phyloP scores from a whole-genome alignment of 2,113 vertebrate genomes.

The Galemys pyrenaicus region DNA sequence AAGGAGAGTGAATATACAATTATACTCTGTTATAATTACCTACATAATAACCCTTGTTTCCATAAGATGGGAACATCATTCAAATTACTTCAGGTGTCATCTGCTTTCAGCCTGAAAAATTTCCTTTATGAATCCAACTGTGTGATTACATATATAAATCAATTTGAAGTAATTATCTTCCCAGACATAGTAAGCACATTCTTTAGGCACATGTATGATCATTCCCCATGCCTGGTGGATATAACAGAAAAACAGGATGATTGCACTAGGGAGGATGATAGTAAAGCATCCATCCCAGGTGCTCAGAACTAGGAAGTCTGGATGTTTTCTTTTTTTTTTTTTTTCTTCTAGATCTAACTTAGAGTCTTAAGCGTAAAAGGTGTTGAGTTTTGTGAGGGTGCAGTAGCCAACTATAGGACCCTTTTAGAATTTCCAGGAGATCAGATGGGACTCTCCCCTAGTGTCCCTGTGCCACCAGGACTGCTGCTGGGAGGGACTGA shows the following conservation, averaged over 20 bases:
- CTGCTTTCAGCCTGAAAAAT: background rate
- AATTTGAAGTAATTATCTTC: background rate
- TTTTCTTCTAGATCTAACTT: too few species aligned
- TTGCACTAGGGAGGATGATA: background rate
- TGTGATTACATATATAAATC: background rate
- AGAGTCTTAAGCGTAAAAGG: background rate
- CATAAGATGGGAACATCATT: background rate
- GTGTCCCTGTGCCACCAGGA: background rate
- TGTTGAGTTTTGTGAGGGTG: background rate
- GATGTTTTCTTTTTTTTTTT: background rate
- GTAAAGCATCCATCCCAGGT: background rate
- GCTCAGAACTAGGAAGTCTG: background rate
- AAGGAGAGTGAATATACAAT: background rate
- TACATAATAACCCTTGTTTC: background rate
- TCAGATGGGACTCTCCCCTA: background rate
- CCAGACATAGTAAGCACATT: background rate
- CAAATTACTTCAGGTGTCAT: background rate
- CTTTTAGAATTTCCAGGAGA: background rate
- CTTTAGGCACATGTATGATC: background rate
- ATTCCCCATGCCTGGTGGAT: background rate
- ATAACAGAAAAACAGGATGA: background rate
- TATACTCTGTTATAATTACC: background rate
- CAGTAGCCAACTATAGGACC: background rate
- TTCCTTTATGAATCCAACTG: background rate
- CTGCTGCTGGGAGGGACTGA: background rate